Evolutionary conservation across 2,113 vertebrate genomes (phyloP).

Genomic region (Heterochromis multidens): DNA sequence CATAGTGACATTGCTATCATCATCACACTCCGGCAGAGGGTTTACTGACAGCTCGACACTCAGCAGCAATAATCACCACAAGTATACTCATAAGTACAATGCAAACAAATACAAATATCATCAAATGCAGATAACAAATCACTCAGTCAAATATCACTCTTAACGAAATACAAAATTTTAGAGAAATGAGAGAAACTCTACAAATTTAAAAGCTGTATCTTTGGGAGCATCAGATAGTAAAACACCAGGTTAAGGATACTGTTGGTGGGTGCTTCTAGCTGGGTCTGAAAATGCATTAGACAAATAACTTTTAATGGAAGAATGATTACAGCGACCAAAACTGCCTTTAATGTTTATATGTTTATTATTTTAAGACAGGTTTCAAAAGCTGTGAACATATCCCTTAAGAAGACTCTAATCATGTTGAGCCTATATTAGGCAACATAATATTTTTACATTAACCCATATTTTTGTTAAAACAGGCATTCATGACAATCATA

Average conservation of each 20-base stretch:
- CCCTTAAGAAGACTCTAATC: neutral
- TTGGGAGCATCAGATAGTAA: neutral
- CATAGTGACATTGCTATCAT: conserved; percentile 45
- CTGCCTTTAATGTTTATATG: neutral
- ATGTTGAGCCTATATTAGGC: neutral
- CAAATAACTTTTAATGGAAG: neutral
- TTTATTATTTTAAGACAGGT: neutral
- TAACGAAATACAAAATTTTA: neutral
- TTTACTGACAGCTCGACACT: conserved; percentile 32
- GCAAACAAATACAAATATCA: neutral
- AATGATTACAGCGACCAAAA: neutral
- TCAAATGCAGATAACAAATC: neutral
- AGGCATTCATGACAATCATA: too few species aligned
- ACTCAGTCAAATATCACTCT: neutral
- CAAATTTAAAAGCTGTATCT: neutral
- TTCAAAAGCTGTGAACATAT: neutral
- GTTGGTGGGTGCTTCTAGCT: neutral
- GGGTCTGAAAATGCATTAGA: neutral
- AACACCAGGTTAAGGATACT: neutral
- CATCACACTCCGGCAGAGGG: conserved; percentile 40
- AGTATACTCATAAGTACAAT: neutral
- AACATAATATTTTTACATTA: neutral
- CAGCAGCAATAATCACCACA: neutral
- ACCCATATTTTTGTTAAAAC: neutral
- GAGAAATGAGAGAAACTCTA: neutral